These are phyloP conservation scores for Elephas maximus DNA, from an alignment of 2,113 vertebrate genomes.

Conservation along the genomic window DNA sequence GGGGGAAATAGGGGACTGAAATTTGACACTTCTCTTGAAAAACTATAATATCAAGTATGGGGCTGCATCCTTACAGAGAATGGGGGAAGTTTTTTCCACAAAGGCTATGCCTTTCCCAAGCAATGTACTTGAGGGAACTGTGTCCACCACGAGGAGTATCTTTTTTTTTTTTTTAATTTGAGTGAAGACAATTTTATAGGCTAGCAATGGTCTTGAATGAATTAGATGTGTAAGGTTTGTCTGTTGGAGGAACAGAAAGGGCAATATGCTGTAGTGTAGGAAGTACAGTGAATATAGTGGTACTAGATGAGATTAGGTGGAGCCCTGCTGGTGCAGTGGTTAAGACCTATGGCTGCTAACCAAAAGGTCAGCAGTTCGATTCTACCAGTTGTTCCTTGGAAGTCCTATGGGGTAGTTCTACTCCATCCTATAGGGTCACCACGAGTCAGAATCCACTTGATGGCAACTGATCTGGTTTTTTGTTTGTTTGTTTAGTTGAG, in stretches of 20 bases:
- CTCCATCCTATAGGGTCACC: no score
- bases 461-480: no score
- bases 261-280: not conserved
- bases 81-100: not conserved
- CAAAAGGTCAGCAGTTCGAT: no score
- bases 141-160: not conserved
- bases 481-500: no score
- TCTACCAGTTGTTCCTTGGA: no score
- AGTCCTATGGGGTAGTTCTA: no score
- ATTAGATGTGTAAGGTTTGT: not conserved
- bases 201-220: not conserved
- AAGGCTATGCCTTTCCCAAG: not conserved
- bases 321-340: no score
- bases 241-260: not conserved
- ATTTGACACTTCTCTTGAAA: not conserved
- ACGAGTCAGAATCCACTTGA: no score
- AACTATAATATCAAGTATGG: not conserved
- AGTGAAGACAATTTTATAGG: not conserved
- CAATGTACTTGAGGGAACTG: not conserved
- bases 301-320: not conserved
- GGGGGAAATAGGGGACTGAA: not conserved
- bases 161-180: not conserved
- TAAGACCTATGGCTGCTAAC: no score
- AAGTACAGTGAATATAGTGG: not conserved
- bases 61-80: not conserved